phyloP scores from a whole-genome alignment of 1,140 invertebrate genomes.

The Drosophila pachea region DNA sequence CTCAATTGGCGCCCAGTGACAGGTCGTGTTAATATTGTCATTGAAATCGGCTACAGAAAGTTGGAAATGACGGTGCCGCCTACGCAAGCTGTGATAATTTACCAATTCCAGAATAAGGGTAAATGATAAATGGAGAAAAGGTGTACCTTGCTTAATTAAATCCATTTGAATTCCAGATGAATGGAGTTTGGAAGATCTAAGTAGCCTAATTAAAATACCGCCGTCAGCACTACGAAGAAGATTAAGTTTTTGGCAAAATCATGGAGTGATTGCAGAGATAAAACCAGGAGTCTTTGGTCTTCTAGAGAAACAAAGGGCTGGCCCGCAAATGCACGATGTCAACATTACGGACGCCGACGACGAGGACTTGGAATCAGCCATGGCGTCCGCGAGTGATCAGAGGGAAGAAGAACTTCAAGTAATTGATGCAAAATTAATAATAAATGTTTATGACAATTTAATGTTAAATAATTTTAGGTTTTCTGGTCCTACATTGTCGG shows the following conservation, averaged over 20 bases:
- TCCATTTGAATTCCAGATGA: conserved; percentile 75
- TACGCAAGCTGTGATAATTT: conserved; percentile 95
- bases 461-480: conserved; percentile 79
- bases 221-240: conserved; percentile 89
- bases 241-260: conserved; percentile 94
- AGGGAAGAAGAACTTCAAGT: conserved; percentile 93
- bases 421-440: not conserved
- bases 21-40: conserved; percentile 93
- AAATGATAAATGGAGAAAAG: conserved; percentile 27
- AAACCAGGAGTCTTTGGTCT: conserved; percentile 87
- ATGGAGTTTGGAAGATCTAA: conserved; percentile 92
- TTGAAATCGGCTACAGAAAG: conserved; percentile 91
- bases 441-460: not conserved
- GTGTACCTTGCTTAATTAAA: not conserved
- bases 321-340: conserved; percentile 79
- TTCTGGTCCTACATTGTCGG: conserved; percentile 98
- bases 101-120: conserved; percentile 95
- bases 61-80: conserved; percentile 93
- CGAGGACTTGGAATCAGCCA: conserved; percentile 94
- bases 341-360: conserved; percentile 88
- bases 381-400: conserved; percentile 95
- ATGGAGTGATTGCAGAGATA: conserved; percentile 89
- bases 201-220: conserved; percentile 90
- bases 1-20: conserved; percentile 96
- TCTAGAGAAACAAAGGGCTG: conserved; percentile 85